Percentiles rank a stretch among this genome's conserved stretches.
phyloP scores from a whole-genome alignment of 2,888 invertebrate genomes.

The Peribatodes rhomboidaria region DNA sequence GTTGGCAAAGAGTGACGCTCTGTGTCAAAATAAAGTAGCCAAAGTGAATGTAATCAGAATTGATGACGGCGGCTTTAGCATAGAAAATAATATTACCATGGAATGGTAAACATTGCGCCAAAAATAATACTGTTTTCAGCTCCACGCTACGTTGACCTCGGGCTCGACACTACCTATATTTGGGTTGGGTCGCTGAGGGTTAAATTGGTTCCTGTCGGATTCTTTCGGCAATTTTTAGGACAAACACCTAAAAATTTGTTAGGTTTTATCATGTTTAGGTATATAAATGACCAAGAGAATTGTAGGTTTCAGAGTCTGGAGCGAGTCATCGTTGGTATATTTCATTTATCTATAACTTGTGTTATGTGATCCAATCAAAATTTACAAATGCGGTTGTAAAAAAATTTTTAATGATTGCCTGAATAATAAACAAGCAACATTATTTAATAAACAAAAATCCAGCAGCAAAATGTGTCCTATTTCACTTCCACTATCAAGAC shows the following conservation, averaged over 20 bases:
- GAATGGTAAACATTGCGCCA: slow-evolving; percentile 26
- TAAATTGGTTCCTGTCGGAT: slow-evolving; percentile 13
- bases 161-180: slow-evolving; percentile 2
- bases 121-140: slow-evolving; percentile 23
- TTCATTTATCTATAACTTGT: no score
- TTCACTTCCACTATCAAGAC: no score
- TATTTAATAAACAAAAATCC: no score
- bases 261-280: background rate
- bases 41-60: slow-evolving; percentile 38
- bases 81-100: slow-evolving; percentile 32
- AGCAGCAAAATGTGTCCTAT: no score
- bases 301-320: no score
- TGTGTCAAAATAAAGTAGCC: slow-evolving; percentile 40
- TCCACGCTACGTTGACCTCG: slow-evolving; percentile 6
- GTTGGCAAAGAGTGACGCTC: slow-evolving; percentile 35
- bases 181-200: slow-evolving; percentile 17
- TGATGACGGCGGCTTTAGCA: slow-evolving; percentile 32
- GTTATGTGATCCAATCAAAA: no score
- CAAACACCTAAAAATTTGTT: background rate
- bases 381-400: no score
- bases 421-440: no score
- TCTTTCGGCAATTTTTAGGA: slow-evolving; percentile 5
- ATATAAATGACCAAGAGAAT: background rate
- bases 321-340: no score
- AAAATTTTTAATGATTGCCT: no score